Evolutionary conservation across 2,113 vertebrate species (phyloP), one percentile per base, ranked within the genome.

Genomic region (Cyanoderma ruficeps): DNA sequence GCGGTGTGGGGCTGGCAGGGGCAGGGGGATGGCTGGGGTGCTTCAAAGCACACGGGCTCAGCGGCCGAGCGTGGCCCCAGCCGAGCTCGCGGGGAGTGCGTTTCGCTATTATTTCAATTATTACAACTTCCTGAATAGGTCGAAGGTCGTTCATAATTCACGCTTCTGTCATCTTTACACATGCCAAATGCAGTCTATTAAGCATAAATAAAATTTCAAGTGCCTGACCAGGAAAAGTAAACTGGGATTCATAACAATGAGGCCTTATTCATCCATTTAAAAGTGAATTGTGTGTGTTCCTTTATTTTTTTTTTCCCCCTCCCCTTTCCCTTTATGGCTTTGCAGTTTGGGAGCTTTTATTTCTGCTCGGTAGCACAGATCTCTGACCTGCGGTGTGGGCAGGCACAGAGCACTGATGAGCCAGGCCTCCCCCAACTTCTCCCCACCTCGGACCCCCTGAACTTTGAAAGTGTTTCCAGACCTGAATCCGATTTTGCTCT

Each of bases 141-240:
- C 97, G 97, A 98, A 98, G 98, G 98, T 97, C 97, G 56, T 97
- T 97, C 98, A 98, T 98, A 98, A 98, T 97, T 98, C 98, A 98
- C 96, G 78, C 97, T 97, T 98, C 96, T 98, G 97, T 98, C 98
- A 98, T 98, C 98, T 98, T 98, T 97, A 96, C 95, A 87, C 97
- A 98, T 97, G 97, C 98, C 97, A 98, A 98, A 98, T 88, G 93
- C 93, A 97, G 96, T 97, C 97, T 97, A 97, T 98, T 98, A 98
- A 98, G 97, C 96, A 98, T 98, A 98, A 98, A 98, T 97, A 98
- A 98, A 98, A 98, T 97, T 97, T 98, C 94, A 96, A 98, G 97
- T 96, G 97, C 96, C 97, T 97, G 93, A 98, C 95, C 87, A 96
- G 97, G 92, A 97, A 98, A 98, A 98, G 97, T 97, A 98, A 98